Percentiles rank a stretch among this genome's conserved stretches.
Conservation (phyloP, 2,797 vertebrate genomes). For the Astyanax mexicanus region DNA sequence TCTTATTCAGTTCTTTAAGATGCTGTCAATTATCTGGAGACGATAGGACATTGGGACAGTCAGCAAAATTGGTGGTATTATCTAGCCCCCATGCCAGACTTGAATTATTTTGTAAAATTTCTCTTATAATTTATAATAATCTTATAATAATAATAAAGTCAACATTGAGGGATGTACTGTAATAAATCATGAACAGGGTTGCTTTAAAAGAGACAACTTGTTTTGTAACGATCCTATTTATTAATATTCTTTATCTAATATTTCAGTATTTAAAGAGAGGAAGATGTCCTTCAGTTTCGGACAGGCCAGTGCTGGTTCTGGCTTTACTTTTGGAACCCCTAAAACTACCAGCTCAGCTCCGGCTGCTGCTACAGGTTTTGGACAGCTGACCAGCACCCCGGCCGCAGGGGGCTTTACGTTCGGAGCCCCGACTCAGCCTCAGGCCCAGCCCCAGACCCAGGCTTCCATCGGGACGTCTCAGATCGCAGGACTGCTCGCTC, state of each 20-base stretch:
- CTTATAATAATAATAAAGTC: too few relatives aligned
- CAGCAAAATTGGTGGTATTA: too few relatives aligned
- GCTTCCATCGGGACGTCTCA: slow-evolving; percentile 54
- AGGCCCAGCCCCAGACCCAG: slow-evolving; percentile 51
- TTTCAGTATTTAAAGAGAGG: slow-evolving; percentile 7
- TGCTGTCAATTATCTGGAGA: too few relatives aligned
- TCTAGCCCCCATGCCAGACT: too few relatives aligned
- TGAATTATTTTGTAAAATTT: too few relatives aligned
- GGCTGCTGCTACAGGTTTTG: slow-evolving; percentile 69
- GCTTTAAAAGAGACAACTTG: too few relatives aligned
- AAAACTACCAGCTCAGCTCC: slow-evolving; percentile 72
- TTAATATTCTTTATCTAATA: not conserved
- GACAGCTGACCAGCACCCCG: slow-evolving; percentile 64
- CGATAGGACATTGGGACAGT: too few relatives aligned
- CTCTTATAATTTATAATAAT: too few relatives aligned
- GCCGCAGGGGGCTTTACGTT: slow-evolving; percentile 71
- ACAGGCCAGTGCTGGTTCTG: slow-evolving; percentile 67
- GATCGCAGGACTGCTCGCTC: slow-evolving; percentile 72
- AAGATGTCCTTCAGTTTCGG: slow-evolving; percentile 82
- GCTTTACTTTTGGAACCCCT: slow-evolving; percentile 82
- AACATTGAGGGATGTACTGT: too few relatives aligned
- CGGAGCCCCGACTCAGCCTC: slow-evolving; percentile 47
- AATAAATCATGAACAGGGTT: too few relatives aligned
- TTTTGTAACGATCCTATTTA: not conserved
- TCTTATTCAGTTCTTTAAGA: too few relatives aligned